Evolutionary conservation across 2,113 vertebrate species (phyloP), one percentile per base, ranked within the genome.

Genomic region (Buteo buteo): DNA sequence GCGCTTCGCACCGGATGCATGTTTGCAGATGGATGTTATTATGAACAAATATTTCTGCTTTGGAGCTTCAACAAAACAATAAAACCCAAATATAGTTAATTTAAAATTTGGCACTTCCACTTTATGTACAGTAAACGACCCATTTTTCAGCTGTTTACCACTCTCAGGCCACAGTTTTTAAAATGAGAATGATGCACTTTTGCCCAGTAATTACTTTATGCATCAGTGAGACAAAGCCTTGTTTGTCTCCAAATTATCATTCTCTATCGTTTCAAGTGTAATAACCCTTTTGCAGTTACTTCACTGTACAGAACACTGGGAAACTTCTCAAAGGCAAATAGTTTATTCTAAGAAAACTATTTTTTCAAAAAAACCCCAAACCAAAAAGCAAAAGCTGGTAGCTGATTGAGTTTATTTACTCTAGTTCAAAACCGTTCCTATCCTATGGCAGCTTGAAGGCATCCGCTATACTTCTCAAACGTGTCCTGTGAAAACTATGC

Each of bases 151-250:
- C 87, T 94, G 90, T 72, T 93, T 94, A 93, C 81, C 74, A 24
- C 86, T 95, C 93, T 95, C 86, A 62, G 91, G 93, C 85, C 24
- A 1, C 13, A 36, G 77, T 13, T 91, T 94, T 91, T 38, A 50
- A 82, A 89, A 94, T 10, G 84, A 89, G 84, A 95, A 95, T 8
- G 91, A 90, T 73, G 91, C 91, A 93, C 86, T 97, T 96, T 77
- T 90, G 89, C 93, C 93, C 94, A 88, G 91, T 96, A 91, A 97
- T 96, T 95, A 94, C 93, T 96, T 82, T 44, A 57, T 83, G 95
- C 95, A 94, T 93, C 93, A 91, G 81, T 64, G 84, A 95, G 89
- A 97, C 89, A 96, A 96, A 97, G 95, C 94, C 71, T 61, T 77
- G 83, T 83, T 94, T 94, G 94, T 90, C 89, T 95, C 96, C 82